Base-by-base conservation (phyloP, 2,888 invertebrate genomes). In the Apamea anceps region DNA sequence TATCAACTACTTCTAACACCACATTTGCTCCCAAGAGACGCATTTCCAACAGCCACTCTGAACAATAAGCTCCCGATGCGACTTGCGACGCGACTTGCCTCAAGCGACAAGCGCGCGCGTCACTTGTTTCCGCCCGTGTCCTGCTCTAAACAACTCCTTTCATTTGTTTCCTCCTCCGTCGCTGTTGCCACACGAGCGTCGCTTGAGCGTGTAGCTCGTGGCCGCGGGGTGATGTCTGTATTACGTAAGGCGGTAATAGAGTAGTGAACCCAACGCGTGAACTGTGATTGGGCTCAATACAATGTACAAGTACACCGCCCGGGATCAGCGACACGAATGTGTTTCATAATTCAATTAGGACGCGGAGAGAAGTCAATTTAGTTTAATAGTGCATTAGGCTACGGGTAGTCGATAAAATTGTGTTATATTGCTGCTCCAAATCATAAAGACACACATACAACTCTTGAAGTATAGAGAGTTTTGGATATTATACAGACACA, bases 211-310 rank as follows among this genome's bases (percentile, higher is more conserved):
- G 7, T 21, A 48, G 8, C 28, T 48, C 13, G 8, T 70, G 32
- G 28, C 7, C 7, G 18, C 21, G 4, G 21, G 15, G 15, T 21
- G 1, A 75, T 63, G 18, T 80, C 28, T 67, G n/a, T 28, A 66
- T 60, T 71, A 71, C 13, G 8, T 48, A 42, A 54, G 37, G 28
- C 37, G 8, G 15, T 81, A 72, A 75, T 68, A 75, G 57, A 37
- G 21, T 45, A 60, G 51, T 13, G 57, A 57, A 48, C 68, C 25
- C 71, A 37, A 65, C 62, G 70, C 87, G 63, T 60, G 37, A 74
- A 72, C 84, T 45, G 10, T 60, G 74, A 87, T 84, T 79, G 87
- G 60, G 71, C 79, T 72, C 68, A 84, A 84, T 84, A 87, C 25
- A 84, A 78, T 78, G 84, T 72, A 79, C 51, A 72, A 86, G 77